Evolutionary conservation across 2,888 invertebrate species (phyloP).

Genomic region (Hartigia nigra): DNA sequence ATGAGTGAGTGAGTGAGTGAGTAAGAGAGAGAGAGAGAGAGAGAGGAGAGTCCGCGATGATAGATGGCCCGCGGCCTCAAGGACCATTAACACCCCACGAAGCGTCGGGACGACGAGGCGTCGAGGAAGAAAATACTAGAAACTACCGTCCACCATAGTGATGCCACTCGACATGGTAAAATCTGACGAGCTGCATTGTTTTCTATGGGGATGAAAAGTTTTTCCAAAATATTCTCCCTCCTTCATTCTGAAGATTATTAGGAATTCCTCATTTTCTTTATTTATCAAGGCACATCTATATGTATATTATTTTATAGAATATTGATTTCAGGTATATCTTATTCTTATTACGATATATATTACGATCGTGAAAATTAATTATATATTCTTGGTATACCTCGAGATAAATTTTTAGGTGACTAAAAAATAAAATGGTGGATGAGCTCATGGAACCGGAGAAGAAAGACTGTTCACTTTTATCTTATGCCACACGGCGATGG

Average conservation of each 20-base stretch:
- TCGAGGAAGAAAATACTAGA: not conserved
- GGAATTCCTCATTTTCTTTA: not conserved
- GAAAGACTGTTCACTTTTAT: conserved; percentile 6
- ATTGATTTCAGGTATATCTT: not conserved
- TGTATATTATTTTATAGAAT: not conserved
- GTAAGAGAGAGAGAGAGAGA: conserved; percentile 2
- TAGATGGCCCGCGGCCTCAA: conserved; percentile 48
- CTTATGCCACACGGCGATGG: conserved; percentile 31
- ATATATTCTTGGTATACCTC: not conserved
- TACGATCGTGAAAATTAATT: not conserved
- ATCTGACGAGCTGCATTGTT: not conserved
- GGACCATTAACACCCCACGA: conserved; percentile 41
- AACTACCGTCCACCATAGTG: not conserved
- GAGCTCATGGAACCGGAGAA: conserved; percentile 13
- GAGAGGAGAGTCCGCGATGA: conserved; percentile 37
- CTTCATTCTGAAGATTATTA: not conserved
- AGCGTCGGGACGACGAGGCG: not conserved
- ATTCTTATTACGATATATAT: not conserved
- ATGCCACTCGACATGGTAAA: not conserved
- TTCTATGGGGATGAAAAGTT: not conserved
- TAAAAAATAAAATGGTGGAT: conserved; percentile 14
- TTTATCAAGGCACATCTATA: not conserved
- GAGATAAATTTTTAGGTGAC: not conserved
- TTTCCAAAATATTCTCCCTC: not conserved
- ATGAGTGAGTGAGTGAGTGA: not conserved